Evolutionary conservation across 2,113 vertebrate genomes (phyloP).

Genomic region (Psettodes erumei): DNA sequence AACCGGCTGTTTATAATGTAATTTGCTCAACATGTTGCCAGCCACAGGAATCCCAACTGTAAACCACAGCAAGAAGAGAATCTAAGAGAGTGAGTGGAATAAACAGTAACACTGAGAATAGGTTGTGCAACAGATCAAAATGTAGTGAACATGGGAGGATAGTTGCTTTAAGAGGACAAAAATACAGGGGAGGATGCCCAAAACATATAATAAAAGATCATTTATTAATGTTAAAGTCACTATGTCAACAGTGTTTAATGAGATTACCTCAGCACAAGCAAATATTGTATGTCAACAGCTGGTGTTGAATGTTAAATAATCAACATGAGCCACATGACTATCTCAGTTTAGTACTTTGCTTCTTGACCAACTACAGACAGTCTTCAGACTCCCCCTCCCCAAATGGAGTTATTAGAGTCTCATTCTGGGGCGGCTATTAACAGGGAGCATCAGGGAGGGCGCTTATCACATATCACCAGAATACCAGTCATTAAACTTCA

Average conservation of each 20-base stretch:
- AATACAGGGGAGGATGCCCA: neutral
- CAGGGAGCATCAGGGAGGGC: constrained; percentile 34
- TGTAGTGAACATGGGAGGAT: neutral
- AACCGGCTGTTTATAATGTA: constrained; percentile 35
- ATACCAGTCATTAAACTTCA: constrained; percentile 71
- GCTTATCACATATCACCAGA: constrained; percentile 72
- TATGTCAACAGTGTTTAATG: neutral
- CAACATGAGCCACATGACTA: constrained; percentile 3
- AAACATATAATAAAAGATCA: constrained; percentile 1
- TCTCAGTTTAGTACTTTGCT: constrained; percentile 39
- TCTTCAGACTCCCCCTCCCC: neutral
- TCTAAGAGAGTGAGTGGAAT: constrained; percentile 9
- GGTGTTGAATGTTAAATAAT: constrained; percentile 21
- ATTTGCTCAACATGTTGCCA: constrained; percentile 35
- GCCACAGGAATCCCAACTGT: constrained; percentile 53
- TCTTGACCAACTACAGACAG: constrained; percentile 42
- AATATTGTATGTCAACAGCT: constrained; percentile 9
- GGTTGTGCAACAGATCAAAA: neutral
- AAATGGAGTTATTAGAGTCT: constrained; percentile 21
- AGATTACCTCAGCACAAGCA: neutral
- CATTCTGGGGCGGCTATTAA: constrained; percentile 68
- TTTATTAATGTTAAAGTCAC: neutral
- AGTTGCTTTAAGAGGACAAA: neutral
- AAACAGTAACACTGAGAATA: neutral
- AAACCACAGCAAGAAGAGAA: constrained; percentile 38